Evolutionary conservation across 2,797 vertebrate genomes (phyloP).

Genomic region (Acanthurus tractus): DNA sequence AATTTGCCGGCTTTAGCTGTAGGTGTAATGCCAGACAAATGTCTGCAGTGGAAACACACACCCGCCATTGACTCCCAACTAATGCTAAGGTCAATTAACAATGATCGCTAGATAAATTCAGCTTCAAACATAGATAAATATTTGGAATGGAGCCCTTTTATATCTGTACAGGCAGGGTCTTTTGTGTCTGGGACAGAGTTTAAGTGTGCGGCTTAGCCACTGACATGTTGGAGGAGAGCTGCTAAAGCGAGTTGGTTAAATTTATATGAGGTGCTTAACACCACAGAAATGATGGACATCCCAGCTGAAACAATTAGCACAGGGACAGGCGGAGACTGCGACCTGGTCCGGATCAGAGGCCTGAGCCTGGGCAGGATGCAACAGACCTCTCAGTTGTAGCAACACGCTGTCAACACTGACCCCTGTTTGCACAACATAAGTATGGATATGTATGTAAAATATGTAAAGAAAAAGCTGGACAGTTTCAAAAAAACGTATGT

Average conservation of each 20-base stretch:
- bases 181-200: slow-evolving; percentile 67
- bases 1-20: slow-evolving; percentile 33
- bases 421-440: slow-evolving; percentile 32
- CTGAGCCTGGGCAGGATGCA: slow-evolving; percentile 19
- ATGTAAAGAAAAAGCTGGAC: not conserved
- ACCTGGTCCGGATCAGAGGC: slow-evolving; percentile 34
- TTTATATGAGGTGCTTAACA: slow-evolving; percentile 72
- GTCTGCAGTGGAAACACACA: slow-evolving; percentile 53
- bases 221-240: slow-evolving; percentile 35
- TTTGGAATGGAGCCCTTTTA: slow-evolving; percentile 50
- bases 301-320: slow-evolving; percentile 74
- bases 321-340: slow-evolving; percentile 28
- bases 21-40: slow-evolving; percentile 40
- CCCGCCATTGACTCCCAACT: slow-evolving; percentile 47
- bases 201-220: slow-evolving; percentile 65
- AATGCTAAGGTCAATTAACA: slow-evolving; percentile 66
- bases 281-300: slow-evolving; percentile 61
- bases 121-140: slow-evolving; percentile 66
- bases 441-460: not conserved
- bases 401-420: slow-evolving; percentile 46
- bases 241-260: slow-evolving; percentile 73
- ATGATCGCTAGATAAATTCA: slow-evolving; percentile 60
- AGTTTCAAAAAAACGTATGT: slow-evolving; percentile 14
- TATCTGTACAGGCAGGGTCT: slow-evolving; percentile 31
- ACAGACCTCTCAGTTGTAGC: slow-evolving; percentile 55